Percentiles rank a stretch among this genome's conserved stretches.
Evolutionary conservation across 2,797 vertebrate genomes (phyloP).

Genomic region (Schizopygopsis malacanthus): DNA sequence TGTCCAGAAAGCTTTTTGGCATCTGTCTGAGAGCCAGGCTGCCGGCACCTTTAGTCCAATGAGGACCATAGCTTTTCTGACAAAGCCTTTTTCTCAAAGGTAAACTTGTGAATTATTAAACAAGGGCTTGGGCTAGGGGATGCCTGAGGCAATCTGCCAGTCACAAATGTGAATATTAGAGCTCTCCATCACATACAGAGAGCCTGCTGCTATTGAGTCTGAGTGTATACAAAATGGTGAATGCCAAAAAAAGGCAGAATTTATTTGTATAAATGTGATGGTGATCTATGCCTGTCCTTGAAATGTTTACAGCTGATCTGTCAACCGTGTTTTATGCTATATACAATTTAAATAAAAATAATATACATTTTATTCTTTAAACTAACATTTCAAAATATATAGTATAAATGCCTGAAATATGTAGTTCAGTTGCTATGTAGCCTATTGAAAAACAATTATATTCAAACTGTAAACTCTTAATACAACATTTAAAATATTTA

Average conservation of each 20-base stretch:
- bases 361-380: neutral
- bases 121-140: conserved; percentile 32
- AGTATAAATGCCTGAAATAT: neutral
- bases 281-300: conserved; percentile 2
- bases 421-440: neutral
- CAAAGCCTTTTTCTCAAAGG: conserved; percentile 42
- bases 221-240: conserved; percentile 60
- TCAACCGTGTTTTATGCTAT: neutral
- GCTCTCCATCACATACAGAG: conserved; percentile 56
- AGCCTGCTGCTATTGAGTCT: conserved; percentile 26
- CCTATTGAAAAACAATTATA: neutral
- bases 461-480: neutral
- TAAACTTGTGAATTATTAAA: conserved; percentile 59
- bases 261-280: conserved; percentile 39
- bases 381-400: neutral
- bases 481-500: neutral
- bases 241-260: conserved; percentile 22
- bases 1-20: conserved; percentile 22
- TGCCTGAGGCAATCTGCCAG: conserved; percentile 41
- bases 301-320: neutral
- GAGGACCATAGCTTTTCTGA: conserved; percentile 26
- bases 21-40: conserved; percentile 17
- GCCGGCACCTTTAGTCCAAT: conserved; percentile 21
- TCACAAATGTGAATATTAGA: conserved; percentile 57
- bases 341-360: too few species aligned